Base-by-base conservation (phyloP, 1,140 invertebrate genomes). In the Eurosta solidaginis region DNA sequence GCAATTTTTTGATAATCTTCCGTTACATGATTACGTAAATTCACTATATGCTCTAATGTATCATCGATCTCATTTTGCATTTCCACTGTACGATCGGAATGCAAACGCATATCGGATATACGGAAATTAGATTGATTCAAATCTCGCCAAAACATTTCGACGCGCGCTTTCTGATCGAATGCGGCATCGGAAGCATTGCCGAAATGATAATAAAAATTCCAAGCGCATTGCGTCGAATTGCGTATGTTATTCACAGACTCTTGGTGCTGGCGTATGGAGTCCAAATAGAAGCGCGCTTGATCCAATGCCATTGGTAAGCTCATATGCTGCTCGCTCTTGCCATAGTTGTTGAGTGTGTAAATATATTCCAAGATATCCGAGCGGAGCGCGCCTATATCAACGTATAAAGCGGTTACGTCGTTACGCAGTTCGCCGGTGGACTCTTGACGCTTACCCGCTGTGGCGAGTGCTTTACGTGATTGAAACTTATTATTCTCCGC, bases 21-120 rank as follows among this genome's bases (percentile, higher is more conserved):
- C 0, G 44, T 20, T 1, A 85, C 79, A 81, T 83, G 77, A 3
- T 82, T 81, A 77, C 85, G 85, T 0, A 86, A 80, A n/a, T 86
- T 83, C 12, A 76, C 78, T 0, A 90, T 78, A 33, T 89, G 88
- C 68, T 88, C 88, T 5, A 87, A 84, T 0, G 84, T 82, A 54
- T 89, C 89, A 0, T 89, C 88, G 0, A 89, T 86, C 3, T 83
- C 81, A 75, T 86, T 89, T 17, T 88, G 87, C 44, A 88, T 88
- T 2, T 85, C 85, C 81, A 88, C 88, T 5, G 90, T 88, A 3
- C 81, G 80, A 77, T 89, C 88, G 1, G 81, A 76, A 14, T 83
- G 81, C 12, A 87, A 78, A 20, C 81, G 79, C 77, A 87, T 81
- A 77, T 88, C 86, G 3, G 83, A 78, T n/a, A 88, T 79, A 12